Evolutionary conservation across 2,888 invertebrate species (phyloP), one percentile per base, ranked within the genome.

Genomic region (Platycheirus albimanus): DNA sequence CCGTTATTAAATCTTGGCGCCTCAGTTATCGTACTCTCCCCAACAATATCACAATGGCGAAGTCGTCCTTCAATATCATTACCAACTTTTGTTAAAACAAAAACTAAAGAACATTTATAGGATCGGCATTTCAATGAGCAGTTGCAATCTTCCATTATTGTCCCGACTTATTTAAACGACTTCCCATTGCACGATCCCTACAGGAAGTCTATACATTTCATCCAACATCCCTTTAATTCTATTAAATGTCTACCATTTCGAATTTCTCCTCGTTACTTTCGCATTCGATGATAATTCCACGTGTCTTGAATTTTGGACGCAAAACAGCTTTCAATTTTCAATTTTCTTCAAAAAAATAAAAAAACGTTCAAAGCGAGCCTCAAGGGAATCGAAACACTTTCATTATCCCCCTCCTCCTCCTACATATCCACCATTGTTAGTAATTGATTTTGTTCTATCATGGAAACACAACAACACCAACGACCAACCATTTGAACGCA

Each of bases 391-490:
- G 47, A 81, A 81, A 71, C 70, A 71, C 66, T 81, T 71, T 76
- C 80, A 81, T 71, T 81, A 81, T 63, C 11, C 30, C 30, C 45
- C n/a, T 24, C 30, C 61, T 43, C 5, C 19, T 45, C 11, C 17
- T 43, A n/a, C n/a, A n/a, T n/a, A n/a, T n/a, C n/a, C 38, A 24
- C 61, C 43, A 20, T 45, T 66, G 61, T 76, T 61, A 76, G 80
- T 76, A 81, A 81, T 81, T 76, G 80, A 81, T 81, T 81, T 66
- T 52, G 64, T 76, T 71, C 58, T 58, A 64, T 58, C 80, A 64
- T 28, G 75, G 70, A 70, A 66, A 56, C 15, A 61, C 33, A 41
- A 52, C 61, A 56, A 64, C 63, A n/a, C 2, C 11, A 5, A 17
- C 33, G 5, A 41, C 71, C 41, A 38, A 41, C 24, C 63, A 30